phyloP scores from a whole-genome alignment of 2,113 vertebrate species.

The Apodemus speciosus region DNA sequence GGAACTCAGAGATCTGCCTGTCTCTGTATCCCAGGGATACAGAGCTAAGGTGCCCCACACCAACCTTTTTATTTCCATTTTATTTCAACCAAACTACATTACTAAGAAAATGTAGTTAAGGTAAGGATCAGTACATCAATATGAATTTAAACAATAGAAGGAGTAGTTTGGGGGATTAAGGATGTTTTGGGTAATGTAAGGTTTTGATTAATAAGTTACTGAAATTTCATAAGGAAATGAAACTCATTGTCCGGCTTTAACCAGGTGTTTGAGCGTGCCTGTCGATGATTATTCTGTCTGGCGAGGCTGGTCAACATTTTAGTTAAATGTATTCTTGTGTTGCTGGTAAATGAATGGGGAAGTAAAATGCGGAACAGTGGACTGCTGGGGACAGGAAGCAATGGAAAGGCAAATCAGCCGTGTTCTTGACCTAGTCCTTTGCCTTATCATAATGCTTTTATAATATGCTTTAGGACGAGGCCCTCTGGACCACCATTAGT shows the following conservation, averaged over 20 bases:
- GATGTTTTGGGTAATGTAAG: constrained; percentile 42
- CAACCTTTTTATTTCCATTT: not conserved
- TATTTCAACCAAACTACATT: constrained; percentile 66
- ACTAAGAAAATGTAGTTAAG: constrained; percentile 73
- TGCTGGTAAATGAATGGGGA: constrained; percentile 68
- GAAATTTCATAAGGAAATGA: constrained; percentile 67
- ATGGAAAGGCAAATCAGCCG: constrained; percentile 72
- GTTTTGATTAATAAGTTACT: constrained; percentile 28
- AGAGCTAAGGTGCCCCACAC: too few species aligned
- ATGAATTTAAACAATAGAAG: constrained; percentile 66
- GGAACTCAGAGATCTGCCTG: not conserved
- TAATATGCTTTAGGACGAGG: constrained; percentile 21
- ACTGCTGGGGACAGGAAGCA: constrained; percentile 77
- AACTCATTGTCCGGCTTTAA: constrained; percentile 52
- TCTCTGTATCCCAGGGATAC: not conserved
- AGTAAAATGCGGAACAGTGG: constrained; percentile 79
- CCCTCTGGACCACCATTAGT: not conserved
- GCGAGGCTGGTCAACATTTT: not conserved
- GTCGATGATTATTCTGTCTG: not conserved
- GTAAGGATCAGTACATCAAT: constrained; percentile 51
- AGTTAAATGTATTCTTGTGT: constrained; percentile 45
- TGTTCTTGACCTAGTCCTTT: constrained; percentile 61
- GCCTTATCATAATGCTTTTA: constrained; percentile 55
- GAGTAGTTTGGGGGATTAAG: constrained; percentile 58
- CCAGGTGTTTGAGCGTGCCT: constrained; percentile 19